Base-by-base conservation (phyloP, 2,797 vertebrate species). In the Myotis myotis region DNA sequence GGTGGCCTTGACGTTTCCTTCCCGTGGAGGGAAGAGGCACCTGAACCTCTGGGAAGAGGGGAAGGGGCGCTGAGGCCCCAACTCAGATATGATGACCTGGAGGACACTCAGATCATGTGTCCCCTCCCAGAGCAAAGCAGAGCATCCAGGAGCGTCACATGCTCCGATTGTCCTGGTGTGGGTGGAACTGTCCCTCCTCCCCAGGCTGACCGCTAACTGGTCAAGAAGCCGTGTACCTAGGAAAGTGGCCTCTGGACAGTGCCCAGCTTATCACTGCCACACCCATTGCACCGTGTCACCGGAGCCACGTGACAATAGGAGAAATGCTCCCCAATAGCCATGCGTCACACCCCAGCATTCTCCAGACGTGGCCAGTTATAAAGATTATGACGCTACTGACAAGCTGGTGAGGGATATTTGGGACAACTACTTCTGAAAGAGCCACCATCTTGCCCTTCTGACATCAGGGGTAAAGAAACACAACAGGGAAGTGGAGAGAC, bases 111-210 rank as follows among this genome's bases (percentile, higher is more conserved):
- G 68, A 4, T 20, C 60, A 0, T 0, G 0, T 6, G 6, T 0
- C 19, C 44, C 25, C 20, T 22, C 0, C 30, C 9, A 8, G 83
- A 30, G 3, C 44, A 41, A 41, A 38, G 20, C 7, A 23, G 33
- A 44, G 17, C 0, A 1, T 3, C 49, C 44, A 7, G 3, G 19
- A 2, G 20, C 9, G 0, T 10, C 9, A 6, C 1, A 0, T 3
- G 28, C 33, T 55, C 30, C 6, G 16, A 5, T 13, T n/a, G 25
- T n/a, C 60, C 30, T 12, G 5, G 53, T 5, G 0, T 4, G 25
- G 49, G 4, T 16, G 41, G 23, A 36, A 6, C 19, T 2, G 2
- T 28, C 70, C 44, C n/a, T 17, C 44, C n/a, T 22, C 44, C 10
- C 25, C 0, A 0, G 16, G 41, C 68, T 64, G 74, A 19, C 76